Evolutionary conservation across 2,797 vertebrate genomes (phyloP).

Genomic region (Triplophysa yarkandensis): DNA sequence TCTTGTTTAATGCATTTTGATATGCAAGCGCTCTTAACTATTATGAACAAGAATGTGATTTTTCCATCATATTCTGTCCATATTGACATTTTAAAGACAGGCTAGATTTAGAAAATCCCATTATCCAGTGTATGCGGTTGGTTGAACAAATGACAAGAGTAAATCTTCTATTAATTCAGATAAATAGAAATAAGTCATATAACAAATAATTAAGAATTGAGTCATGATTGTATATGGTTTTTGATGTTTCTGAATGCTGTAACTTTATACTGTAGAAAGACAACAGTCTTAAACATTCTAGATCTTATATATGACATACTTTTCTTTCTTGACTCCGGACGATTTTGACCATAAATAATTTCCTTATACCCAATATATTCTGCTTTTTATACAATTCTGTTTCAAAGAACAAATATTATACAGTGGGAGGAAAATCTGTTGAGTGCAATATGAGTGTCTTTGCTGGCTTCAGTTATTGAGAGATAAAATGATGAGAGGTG

Average conservation of each 20-base stretch:
- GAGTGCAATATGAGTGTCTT: background rate
- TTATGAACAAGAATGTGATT: background rate
- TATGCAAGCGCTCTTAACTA: too few relatives aligned
- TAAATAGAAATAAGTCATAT: too few relatives aligned
- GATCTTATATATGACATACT: background rate
- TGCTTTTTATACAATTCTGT: background rate
- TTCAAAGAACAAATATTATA: background rate
- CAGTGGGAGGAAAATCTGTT: background rate
- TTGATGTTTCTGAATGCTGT: background rate
- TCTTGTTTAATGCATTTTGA: background rate
- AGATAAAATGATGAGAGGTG: background rate
- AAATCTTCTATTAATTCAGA: too few relatives aligned
- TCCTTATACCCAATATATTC: too few relatives aligned
- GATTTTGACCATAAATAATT: background rate
- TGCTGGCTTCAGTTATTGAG: background rate
- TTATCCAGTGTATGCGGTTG: background rate
- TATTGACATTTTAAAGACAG: background rate
- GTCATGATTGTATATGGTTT: too few relatives aligned
- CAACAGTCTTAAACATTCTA: background rate
- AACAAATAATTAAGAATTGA: background rate
- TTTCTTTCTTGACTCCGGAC: background rate
- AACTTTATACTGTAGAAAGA: background rate
- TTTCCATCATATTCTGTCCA: background rate
- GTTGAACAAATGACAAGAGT: background rate
- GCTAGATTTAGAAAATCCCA: background rate